Percentiles rank a stretch among this genome's conserved stretches.
phyloP scores from a whole-genome alignment of 1,140 invertebrate species.

The Papilio aristodemus region DNA sequence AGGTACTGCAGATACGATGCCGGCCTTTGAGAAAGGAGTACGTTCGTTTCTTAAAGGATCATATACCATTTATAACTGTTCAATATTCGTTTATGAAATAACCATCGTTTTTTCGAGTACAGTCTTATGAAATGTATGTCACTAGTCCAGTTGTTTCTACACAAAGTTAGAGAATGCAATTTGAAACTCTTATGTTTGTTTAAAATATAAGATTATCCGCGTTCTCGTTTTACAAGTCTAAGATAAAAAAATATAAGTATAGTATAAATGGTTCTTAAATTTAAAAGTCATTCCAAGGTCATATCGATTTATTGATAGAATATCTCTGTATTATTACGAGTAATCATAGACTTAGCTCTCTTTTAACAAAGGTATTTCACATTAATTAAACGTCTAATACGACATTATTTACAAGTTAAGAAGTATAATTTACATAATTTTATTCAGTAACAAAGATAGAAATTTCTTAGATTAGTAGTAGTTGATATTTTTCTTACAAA shows the following conservation, averaged over 20 bases:
- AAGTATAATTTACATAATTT: neutral
- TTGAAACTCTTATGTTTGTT: too few relatives aligned
- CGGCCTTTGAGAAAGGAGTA: too few relatives aligned
- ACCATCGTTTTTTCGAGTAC: too few relatives aligned
- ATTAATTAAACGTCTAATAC: neutral
- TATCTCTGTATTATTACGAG: neutral
- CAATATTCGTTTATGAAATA: too few relatives aligned
- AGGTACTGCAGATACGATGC: too few relatives aligned
- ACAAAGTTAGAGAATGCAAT: too few relatives aligned
- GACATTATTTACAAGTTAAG: neutral
- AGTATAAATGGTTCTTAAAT: neutral
- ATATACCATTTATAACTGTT: too few relatives aligned
- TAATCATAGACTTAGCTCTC: neutral
- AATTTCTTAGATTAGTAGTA: conserved; percentile 1
- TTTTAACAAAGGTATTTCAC: neutral
- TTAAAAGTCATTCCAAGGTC: neutral
- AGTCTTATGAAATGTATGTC: too few relatives aligned
- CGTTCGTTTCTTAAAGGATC: too few relatives aligned
- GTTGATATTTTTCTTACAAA: neutral
- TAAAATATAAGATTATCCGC: too few relatives aligned
- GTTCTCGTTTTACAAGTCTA: too few relatives aligned
- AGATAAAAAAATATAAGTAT: neutral
- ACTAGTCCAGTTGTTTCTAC: too few relatives aligned
- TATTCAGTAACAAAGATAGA: conserved; percentile 16
- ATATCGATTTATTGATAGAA: conserved; percentile 13